Evolutionary conservation across 2,113 vertebrate species (phyloP).

Genomic region (Saccopteryx bilineata): DNA sequence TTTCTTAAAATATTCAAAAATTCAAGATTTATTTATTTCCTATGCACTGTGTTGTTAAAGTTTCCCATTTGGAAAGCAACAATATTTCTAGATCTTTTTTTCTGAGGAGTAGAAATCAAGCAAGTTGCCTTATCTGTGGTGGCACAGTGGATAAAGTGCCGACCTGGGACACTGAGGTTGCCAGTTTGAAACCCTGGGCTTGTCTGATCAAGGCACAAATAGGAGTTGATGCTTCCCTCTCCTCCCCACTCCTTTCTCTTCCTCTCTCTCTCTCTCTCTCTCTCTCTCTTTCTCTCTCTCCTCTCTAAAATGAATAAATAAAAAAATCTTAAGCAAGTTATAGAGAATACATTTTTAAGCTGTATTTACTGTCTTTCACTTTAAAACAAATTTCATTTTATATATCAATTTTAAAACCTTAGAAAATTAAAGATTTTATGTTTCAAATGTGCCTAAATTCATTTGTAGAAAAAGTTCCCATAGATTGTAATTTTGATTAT

Average conservation of each 20-base stretch:
- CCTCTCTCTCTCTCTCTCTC: too few relatives aligned
- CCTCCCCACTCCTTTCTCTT: too few relatives aligned
- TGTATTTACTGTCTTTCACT: neutral
- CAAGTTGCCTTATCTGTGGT: neutral
- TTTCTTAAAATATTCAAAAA: neutral
- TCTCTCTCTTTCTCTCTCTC: too few relatives aligned
- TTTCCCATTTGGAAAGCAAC: neutral
- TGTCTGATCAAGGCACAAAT: too few relatives aligned
- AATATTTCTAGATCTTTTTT: neutral
- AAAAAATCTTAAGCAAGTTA: neutral
- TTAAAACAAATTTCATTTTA: neutral
- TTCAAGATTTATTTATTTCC: slow-evolving; percentile 29
- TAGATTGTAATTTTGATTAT: neutral
- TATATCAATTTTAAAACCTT: neutral
- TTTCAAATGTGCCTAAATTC: neutral
- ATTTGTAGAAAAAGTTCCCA: neutral
- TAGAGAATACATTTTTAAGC: neutral
- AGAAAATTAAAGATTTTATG: slow-evolving; percentile 6
- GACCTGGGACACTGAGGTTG: too few relatives aligned
- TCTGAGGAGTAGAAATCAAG: neutral
- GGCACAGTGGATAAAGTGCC: too few relatives aligned
- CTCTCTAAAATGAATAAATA: too few relatives aligned
- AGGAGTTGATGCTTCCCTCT: too few relatives aligned
- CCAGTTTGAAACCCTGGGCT: too few relatives aligned
- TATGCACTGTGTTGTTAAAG: neutral